Conservation (phyloP, 1,140 invertebrate genomes). For the Rhyzopertha dominica region DNA sequence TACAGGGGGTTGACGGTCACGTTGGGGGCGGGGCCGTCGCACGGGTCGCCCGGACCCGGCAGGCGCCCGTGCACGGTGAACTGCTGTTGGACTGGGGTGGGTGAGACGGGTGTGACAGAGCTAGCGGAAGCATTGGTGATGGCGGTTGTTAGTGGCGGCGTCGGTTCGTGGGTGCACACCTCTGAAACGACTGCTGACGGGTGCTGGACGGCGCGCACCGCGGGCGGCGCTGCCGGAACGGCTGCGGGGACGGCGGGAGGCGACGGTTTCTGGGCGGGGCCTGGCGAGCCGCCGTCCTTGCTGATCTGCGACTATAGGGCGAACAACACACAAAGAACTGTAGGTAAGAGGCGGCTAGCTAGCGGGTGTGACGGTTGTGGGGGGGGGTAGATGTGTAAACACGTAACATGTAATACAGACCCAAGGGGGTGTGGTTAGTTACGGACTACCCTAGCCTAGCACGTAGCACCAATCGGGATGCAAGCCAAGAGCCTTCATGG, state of each 20-base stretch:
- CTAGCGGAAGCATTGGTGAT: constrained; percentile 36
- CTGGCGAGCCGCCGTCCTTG: constrained; percentile 48
- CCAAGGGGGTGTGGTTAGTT: too few relatives aligned
- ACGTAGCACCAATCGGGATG: too few relatives aligned
- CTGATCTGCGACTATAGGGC: constrained; percentile 50
- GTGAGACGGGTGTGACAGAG: constrained; percentile 33
- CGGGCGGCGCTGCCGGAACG: constrained; percentile 12
- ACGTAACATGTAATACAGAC: too few relatives aligned
- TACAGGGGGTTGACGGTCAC: constrained; percentile 55
- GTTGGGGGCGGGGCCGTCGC: constrained; percentile 50
- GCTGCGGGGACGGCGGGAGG: constrained; percentile 17
- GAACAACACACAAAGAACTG: constrained; percentile 29
- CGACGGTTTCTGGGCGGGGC: constrained; percentile 17
- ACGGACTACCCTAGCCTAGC: too few relatives aligned
- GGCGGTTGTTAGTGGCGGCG: constrained; percentile 40
- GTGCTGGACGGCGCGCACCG: too few relatives aligned
- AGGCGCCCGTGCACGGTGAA: constrained; percentile 44
- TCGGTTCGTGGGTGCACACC: constrained; percentile 41
- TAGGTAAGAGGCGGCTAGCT: too few relatives aligned
- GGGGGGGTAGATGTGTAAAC: too few relatives aligned
- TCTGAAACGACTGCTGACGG: constrained; percentile 33
- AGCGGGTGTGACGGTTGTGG: too few relatives aligned
- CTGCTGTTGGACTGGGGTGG: constrained; percentile 38
- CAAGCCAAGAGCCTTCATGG: too few relatives aligned
- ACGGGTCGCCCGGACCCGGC: constrained; percentile 40